These are phyloP conservation scores for Deroplatys truncata DNA, from an alignment of 2,888 invertebrate genomes.

Conservation along the genomic window DNA sequence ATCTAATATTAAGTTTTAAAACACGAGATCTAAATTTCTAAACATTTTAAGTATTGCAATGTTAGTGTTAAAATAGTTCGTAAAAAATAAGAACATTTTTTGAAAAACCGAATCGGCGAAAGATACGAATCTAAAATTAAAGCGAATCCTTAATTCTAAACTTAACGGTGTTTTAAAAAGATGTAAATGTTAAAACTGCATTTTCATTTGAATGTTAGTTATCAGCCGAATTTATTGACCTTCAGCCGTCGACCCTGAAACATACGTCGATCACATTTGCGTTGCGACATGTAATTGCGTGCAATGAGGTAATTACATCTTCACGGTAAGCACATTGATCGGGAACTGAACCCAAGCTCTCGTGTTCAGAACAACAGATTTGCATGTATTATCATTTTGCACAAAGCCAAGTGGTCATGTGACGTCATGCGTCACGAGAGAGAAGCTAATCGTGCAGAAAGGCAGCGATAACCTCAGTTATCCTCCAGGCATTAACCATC, in stretches of 20 bases:
- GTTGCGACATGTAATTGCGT: neutral
- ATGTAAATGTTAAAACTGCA: no score
- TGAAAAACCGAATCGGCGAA: no score
- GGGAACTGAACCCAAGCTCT: neutral
- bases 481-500: neutral
- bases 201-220: no score
- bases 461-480: neutral
- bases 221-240: neutral
- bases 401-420: neutral
- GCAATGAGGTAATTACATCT: neutral
- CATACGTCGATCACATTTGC: neutral
- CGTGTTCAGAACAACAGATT: neutral
- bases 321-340: neutral
- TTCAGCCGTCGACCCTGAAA: neutral
- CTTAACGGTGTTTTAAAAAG: no score
- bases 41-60: no score
- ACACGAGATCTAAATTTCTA: no score
- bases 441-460: neutral
- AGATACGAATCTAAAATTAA: no score
- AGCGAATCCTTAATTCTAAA: no score
- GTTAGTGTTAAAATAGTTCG: no score
- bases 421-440: neutral
- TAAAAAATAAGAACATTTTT: no score
- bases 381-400: constrained; percentile 15
- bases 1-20: no score